phyloP scores from a whole-genome alignment of 2,797 vertebrate species.

The Hydrocynus forskahlii region DNA sequence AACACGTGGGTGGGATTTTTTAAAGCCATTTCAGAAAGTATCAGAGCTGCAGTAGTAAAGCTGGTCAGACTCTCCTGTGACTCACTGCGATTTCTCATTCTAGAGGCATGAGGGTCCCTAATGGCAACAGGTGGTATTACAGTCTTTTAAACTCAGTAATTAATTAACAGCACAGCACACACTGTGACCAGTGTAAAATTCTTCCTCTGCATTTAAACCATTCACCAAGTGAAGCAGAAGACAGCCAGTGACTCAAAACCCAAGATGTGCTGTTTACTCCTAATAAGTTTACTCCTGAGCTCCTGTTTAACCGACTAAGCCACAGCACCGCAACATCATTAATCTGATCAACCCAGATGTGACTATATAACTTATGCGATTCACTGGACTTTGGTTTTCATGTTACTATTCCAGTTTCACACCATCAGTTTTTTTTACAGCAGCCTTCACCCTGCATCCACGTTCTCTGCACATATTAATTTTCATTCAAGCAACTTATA shows the following conservation, averaged over 20 bases:
- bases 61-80: not conserved
- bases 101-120: not conserved
- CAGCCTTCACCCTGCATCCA: not conserved
- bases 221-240: too few relatives aligned
- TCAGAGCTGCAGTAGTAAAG: conserved; percentile 11
- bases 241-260: too few relatives aligned
- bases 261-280: too few relatives aligned
- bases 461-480: conserved; percentile 28
- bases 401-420: not conserved
- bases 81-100: conserved; percentile 2
- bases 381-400: not conserved
- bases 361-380: too few relatives aligned
- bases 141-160: too few relatives aligned
- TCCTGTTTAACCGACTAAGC: too few relatives aligned
- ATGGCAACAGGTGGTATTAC: not conserved
- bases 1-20: not conserved
- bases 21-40: not conserved
- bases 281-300: too few relatives aligned
- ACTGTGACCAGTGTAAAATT: too few relatives aligned
- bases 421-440: not conserved
- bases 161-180: too few relatives aligned
- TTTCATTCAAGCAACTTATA: conserved; percentile 19
- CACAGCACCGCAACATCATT: too few relatives aligned
- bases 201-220: too few relatives aligned
- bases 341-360: too few relatives aligned